These are phyloP conservation scores for Heliocidaris erythrogramma DNA, from an alignment of 35 echinoderm and acorn worm species.

Conservation along the genomic window DNA sequence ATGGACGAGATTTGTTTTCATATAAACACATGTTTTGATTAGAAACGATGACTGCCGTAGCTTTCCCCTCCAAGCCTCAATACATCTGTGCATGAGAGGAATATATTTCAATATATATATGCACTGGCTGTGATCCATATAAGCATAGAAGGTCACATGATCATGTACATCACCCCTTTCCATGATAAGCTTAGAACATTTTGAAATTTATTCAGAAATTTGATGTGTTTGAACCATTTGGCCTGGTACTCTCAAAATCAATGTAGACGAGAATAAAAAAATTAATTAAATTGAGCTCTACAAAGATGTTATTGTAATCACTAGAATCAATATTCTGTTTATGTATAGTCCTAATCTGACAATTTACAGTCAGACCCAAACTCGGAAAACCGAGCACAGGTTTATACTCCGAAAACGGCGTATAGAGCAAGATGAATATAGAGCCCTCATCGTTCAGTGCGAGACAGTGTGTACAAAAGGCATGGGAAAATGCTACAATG, in stretches of 20 bases:
- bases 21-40: not conserved
- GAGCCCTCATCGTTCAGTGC: too few species aligned
- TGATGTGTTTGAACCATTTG: too few species aligned
- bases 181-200: not conserved
- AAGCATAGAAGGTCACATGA: not conserved
- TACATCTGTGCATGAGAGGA: not conserved
- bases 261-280: not conserved
- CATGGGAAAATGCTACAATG: too few species aligned
- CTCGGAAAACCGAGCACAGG: too few species aligned
- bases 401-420: too few species aligned
- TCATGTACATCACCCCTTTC: not conserved
- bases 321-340: too few species aligned
- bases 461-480: too few species aligned
- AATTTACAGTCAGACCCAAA: too few species aligned
- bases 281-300: too few species aligned
- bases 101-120: not conserved
- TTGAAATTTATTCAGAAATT: not conserved
- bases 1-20: not conserved
- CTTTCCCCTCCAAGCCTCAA: not conserved
- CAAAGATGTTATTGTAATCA: too few species aligned
- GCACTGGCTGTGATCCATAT: not conserved
- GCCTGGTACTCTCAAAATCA: not conserved
- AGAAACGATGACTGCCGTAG: not conserved
- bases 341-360: too few species aligned
- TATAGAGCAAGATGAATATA: too few species aligned